Base-by-base conservation (phyloP, 2,888 invertebrate genomes). In the Habroteleia sp. region DNA sequence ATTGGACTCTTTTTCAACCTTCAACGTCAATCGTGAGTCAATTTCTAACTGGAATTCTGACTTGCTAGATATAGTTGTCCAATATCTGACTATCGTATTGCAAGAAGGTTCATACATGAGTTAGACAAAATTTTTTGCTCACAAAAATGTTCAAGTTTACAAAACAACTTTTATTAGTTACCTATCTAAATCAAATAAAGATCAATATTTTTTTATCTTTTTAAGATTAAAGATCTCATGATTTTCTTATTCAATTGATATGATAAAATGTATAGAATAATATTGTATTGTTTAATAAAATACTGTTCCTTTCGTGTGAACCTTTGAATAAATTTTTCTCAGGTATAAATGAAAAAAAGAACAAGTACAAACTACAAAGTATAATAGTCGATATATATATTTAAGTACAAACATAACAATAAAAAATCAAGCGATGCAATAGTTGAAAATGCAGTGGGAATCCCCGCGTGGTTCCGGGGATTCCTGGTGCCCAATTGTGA, bases 331-430 rank as follows among this genome's bases (percentile, higher is more conserved):
- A 48, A 8, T 33, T 74, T 66, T 76, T 85, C 88, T 87, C 88
- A 87, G 87, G 87, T 85, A 86, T 84, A 81, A 76, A 84, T 83
- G 86, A 81, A 85, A 87, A 48, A 25, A 46, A 25, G 14, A 83
- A 80, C 87, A 87, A 88, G 88, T 88, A 88, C 88, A 88, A 88
- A 88, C 84, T 88, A 88, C 86, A 87, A 84, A 84, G 81, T 88
- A 87, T 85, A 86, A 87, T 88, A 88, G 85, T 86, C 81, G 79
- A 82, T 87, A 88, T n/a, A n/a, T n/a, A n/a, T n/a, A n/a, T n/a
- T n/a, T n/a, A n/a, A 86, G 86, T 84, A 82, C 83, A 77, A 77
- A 82, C 83, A 82, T 84, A 84, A 82, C 82, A 66, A 44, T 25
- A 54, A 50, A 27, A 39, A 42, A 84, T 81, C 79, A 84, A 81